Evolutionary conservation across 2,797 vertebrate species (phyloP).

Genomic region (Acanthis flammea): DNA sequence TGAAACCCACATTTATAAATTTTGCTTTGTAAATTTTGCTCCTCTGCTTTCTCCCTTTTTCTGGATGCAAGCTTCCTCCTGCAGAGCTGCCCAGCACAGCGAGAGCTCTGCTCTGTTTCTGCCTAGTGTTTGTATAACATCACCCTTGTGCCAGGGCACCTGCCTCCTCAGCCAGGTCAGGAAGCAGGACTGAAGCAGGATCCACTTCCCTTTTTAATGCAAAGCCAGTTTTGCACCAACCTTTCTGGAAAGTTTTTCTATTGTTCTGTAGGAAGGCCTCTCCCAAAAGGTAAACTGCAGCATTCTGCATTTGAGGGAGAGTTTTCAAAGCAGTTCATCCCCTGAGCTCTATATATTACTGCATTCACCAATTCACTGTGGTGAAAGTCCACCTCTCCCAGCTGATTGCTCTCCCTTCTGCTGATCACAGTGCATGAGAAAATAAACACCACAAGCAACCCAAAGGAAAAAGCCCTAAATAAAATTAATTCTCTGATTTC

Average conservation of each 20-base stretch:
- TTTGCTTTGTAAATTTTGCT: neutral
- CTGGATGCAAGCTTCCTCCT: neutral
- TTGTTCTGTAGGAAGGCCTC: neutral
- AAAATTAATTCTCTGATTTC: neutral
- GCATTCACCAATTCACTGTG: neutral
- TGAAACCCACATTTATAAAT: neutral
- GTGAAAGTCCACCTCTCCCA: neutral
- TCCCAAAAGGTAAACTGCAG: neutral
- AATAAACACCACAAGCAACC: neutral
- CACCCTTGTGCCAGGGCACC: neutral
- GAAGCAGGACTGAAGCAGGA: neutral
- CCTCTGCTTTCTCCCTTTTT: neutral
- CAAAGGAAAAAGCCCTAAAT: neutral
- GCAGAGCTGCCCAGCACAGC: neutral
- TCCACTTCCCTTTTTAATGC: neutral
- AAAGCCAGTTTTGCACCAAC: neutral
- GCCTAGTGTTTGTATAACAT: neutral
- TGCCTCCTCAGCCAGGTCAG: neutral
- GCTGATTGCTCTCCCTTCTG: neutral
- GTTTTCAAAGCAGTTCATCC: neutral
- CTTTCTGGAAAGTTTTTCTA: neutral
- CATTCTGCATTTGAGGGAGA: neutral
- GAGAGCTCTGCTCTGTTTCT: neutral
- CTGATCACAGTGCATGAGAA: neutral
- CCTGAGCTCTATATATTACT: neutral